Conservation (phyloP, 2,888 invertebrate genomes). For the Octonoba sinensis region DNA sequence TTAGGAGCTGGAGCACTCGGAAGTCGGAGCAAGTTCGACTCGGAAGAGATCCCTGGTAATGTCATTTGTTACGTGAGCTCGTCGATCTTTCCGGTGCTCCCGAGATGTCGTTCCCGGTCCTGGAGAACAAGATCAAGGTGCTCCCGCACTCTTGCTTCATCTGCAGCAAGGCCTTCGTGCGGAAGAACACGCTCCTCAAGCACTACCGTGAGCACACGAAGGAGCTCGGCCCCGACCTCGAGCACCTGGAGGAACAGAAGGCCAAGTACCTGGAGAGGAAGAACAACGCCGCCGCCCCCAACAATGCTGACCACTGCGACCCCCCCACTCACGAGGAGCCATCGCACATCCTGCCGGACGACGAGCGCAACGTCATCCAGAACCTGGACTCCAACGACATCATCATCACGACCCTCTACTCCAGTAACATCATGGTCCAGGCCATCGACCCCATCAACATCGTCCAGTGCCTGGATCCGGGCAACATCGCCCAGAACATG, state of each 20-base stretch:
- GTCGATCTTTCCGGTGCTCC: too few relatives aligned
- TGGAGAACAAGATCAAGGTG: slow-evolving; percentile 54
- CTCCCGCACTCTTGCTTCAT: slow-evolving; percentile 57
- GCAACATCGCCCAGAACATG: slow-evolving; percentile 3
- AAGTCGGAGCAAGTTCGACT: too few relatives aligned
- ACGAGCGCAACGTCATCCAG: slow-evolving; percentile 51
- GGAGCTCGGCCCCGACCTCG: slow-evolving; percentile 40
- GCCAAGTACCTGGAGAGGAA: slow-evolving; percentile 37
- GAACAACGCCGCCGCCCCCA: background rate
- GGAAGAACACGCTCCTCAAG: slow-evolving; percentile 50
- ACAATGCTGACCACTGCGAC: too few relatives aligned
- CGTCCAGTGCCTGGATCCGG: slow-evolving; percentile 50
- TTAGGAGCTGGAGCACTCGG: too few relatives aligned
- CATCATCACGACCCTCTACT: slow-evolving; percentile 36
- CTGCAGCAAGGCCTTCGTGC: slow-evolving; percentile 57
- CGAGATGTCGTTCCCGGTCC: slow-evolving; percentile 31
- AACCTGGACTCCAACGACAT: slow-evolving; percentile 57
- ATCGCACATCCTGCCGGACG: slow-evolving; percentile 1
- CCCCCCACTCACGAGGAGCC: too few relatives aligned
- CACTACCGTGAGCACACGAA: slow-evolving; percentile 48
- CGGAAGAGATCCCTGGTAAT: too few relatives aligned
- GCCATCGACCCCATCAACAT: slow-evolving; percentile 42
- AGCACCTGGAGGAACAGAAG: slow-evolving; percentile 39
- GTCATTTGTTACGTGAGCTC: too few relatives aligned
- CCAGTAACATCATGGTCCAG: slow-evolving; percentile 49